Evolutionary conservation across 1,140 invertebrate genomes (phyloP).

Genomic region (Heliothis virescens): DNA sequence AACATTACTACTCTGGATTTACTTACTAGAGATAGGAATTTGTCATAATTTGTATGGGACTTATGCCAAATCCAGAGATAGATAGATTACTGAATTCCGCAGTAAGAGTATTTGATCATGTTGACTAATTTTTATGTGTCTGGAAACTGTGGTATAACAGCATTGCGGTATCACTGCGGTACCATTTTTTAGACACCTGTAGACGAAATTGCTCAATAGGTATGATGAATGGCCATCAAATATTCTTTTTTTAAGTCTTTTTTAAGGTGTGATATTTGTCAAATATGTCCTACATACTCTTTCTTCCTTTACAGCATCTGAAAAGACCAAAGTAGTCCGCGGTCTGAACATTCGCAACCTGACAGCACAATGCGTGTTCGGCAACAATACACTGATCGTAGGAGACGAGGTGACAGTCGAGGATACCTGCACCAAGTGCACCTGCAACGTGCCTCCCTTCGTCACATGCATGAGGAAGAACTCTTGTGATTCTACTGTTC

Average conservation of each 20-base stretch:
- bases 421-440: slow-evolving; percentile 79
- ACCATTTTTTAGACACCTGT: too few species aligned
- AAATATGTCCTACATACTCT: neutral
- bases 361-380: slow-evolving; percentile 74
- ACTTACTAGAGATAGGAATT: too few species aligned
- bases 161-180: too few species aligned
- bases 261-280: neutral
- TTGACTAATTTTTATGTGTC: too few species aligned
- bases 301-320: slow-evolving; percentile 63
- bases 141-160: too few species aligned
- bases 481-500: slow-evolving; percentile 51
- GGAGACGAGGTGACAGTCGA: slow-evolving; percentile 78
- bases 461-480: slow-evolving; percentile 73
- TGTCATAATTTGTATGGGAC: too few species aligned
- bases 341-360: slow-evolving; percentile 68
- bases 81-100: too few species aligned
- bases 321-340: slow-evolving; percentile 66
- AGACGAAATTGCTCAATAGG: too few species aligned
- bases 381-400: slow-evolving; percentile 74
- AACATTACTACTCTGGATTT: too few species aligned
- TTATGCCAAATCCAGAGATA: too few species aligned
- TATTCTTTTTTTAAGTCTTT: neutral
- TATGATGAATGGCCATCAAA: too few species aligned
- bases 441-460: slow-evolving; percentile 80
- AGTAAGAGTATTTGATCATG: too few species aligned